Base-by-base conservation (phyloP, 2,888 invertebrate genomes). In the Caenorhabditis imperialis region DNA sequence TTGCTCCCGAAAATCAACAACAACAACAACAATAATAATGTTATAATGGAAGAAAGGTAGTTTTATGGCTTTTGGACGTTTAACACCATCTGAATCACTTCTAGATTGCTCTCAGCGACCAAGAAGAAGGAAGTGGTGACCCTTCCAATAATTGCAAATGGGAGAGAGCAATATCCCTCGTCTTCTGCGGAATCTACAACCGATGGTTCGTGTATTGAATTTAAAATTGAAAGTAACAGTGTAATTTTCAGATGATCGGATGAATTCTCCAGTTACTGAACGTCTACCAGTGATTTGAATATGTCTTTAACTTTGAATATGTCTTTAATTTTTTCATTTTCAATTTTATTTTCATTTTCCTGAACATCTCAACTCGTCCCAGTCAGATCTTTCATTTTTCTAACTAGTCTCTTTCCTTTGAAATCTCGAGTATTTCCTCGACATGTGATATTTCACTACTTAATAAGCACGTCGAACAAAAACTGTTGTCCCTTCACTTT, bases 1-100 rank as follows among this genome's bases (percentile, higher is more conserved):
- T 45, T 86, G 14, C 77, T 86, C 8, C 82, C 82, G 4, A 60
- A 63, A n/a, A 78, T 78, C n/a, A 62, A 58, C 50, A 60, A 63
- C 33, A 73, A 60, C 45, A 71, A 70, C 38, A 65, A 60, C 45
- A 71, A 70, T 33, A 65, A 65, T 18, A 67, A 62, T 47, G 51
- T 57, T 12, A 42, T 57, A 20, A 51, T 67, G 20, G 67, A 67
- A 22, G 57, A 67, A 4, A 40, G 57, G 67, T 67, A 12, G 6
- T 30, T 30, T 30, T 6, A 30, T 30, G 30, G 30, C 10, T 30
- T 6, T 30, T 6, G 30, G 30, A 30, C 6, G 30, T 10, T 10
- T 30, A 7, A 30, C 30, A 30, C 30, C 6, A 30, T 10, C 7
- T 30, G 30, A 7, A 10, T 30, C 7, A 10, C 30, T 62, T 65